Evolutionary conservation across 2,888 invertebrate genomes (phyloP).

Genomic region (Odontomyia ornata): DNA sequence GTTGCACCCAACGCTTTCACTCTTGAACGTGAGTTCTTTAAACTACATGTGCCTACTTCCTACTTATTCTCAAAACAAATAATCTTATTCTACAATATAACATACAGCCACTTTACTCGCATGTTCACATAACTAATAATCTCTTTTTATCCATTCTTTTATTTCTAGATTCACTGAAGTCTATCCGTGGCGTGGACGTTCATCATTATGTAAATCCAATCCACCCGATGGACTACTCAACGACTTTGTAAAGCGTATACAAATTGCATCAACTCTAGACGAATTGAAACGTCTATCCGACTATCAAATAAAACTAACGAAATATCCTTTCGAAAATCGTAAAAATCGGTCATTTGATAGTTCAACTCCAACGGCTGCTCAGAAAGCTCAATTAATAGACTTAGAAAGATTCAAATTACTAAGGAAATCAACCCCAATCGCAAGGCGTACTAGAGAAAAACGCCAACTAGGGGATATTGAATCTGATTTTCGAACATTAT

Average conservation of each 20-base stretch:
- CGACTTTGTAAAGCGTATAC: slow-evolving; percentile 26
- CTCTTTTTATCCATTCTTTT: neutral
- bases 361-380: neutral
- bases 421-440: neutral
- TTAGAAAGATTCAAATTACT: neutral
- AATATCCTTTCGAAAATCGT: slow-evolving; percentile 13
- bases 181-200: slow-evolving; percentile 51
- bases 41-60: too few species aligned
- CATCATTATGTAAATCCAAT: slow-evolving; percentile 53
- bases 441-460: neutral
- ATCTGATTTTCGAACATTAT: neutral
- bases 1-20: too few species aligned
- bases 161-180: slow-evolving; percentile 51
- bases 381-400: neutral
- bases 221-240: slow-evolving; percentile 54
- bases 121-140: neutral
- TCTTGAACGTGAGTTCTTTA: too few species aligned
- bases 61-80: too few species aligned
- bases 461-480: slow-evolving; percentile 30
- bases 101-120: neutral
- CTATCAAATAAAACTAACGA: slow-evolving; percentile 16
- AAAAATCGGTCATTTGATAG: slow-evolving; percentile 27
- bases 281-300: slow-evolving; percentile 13
- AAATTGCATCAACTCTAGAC: slow-evolving; percentile 24
- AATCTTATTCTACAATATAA: too few species aligned